Base-by-base conservation (phyloP, 2,797 vertebrate genomes). In the Gastrophryne carolinensis region DNA sequence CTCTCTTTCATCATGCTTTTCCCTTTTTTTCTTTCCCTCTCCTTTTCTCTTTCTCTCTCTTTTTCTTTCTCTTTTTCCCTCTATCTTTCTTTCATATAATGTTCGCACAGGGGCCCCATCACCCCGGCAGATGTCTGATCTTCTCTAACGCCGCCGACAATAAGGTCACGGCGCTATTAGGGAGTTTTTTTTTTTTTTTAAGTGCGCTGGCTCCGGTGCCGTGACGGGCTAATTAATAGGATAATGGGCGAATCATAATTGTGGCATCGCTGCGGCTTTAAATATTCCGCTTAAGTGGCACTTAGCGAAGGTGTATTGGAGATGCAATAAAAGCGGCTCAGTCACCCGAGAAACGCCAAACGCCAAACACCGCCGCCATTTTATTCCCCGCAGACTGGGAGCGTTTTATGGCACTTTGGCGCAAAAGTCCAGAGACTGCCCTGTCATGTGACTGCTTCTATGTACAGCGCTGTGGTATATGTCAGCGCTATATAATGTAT, bases 191-290 rank as follows among this genome's bases (percentile, higher is more conserved):
- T 29, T 2, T 44, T 44, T 44, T 44, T 62, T 65, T 62, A 53
- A 69, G 65, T 63, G 73, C 57, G 23, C 49, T 7, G 53, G 29
- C n/a, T 12, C 29, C 17, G 32, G 37, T 52, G 56, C 53, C 19
- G 24, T 30, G 41, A 3, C 12, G 54, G 39, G n/a, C 32, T 75
- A 70, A 70, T 76, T 76, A 76, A 76, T 76, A 63, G 56, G 44
- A 69, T 75, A 68, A 75, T 75, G 54, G 73, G 63, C 67, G 62
- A 53, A 69, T 76, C 65, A 53, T 52, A 62, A 70, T 62, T 44
- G 44, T 61, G 39, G 56, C 65, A 61, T 75, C 53, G 32, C 24
- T 32, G 56, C 26, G 26, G 11, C 30, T 44, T 61, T 32, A 50
- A 60, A 70, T 62, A 69, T 76, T 70, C 19, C 9, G 11, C 47